Percentiles rank a stretch among this genome's conserved stretches.
phyloP scores from a whole-genome alignment of 92 coral and sea anemone species.

The Bergia sp. region DNA sequence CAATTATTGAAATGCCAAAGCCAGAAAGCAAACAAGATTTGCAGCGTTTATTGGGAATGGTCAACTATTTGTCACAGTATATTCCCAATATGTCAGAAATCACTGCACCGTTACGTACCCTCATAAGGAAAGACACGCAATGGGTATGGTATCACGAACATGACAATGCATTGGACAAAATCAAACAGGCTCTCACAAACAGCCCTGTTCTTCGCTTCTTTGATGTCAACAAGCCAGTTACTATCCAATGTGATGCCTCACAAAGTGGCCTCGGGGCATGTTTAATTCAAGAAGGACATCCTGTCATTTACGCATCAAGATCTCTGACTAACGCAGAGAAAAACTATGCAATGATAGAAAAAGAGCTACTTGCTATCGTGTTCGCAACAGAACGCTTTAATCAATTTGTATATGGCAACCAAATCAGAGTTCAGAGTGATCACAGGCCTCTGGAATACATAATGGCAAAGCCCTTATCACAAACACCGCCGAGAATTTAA shows the following conservation, averaged over 20 bases:
- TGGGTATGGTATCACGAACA: slow-evolving; percentile 51
- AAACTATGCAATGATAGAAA: slow-evolving; percentile 54
- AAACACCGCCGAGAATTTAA: slow-evolving; percentile 56
- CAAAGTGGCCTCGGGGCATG: slow-evolving; percentile 53
- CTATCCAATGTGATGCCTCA: slow-evolving; percentile 60
- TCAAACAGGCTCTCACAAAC: slow-evolving; percentile 51
- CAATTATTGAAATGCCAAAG: slow-evolving; percentile 29
- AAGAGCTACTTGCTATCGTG: slow-evolving; percentile 55
- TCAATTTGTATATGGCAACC: slow-evolving; percentile 42
- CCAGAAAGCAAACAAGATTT: slow-evolving; percentile 40
- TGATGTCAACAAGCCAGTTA: slow-evolving; percentile 42
- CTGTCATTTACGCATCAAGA: slow-evolving; percentile 55
- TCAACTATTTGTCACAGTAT: slow-evolving; percentile 34
- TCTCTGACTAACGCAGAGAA: slow-evolving; percentile 48
- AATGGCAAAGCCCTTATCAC: slow-evolving; percentile 40
- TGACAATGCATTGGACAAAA: slow-evolving; percentile 45
- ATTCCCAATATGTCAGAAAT: slow-evolving; percentile 45
- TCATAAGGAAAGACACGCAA: slow-evolving; percentile 40
- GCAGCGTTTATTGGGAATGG: slow-evolving; percentile 41
- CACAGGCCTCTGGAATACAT: slow-evolving; percentile 58
- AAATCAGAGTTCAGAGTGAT: slow-evolving; percentile 45
- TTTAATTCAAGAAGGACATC: slow-evolving; percentile 58
- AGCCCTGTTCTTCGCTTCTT: slow-evolving; percentile 50
- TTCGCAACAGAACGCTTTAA: slow-evolving; percentile 54
- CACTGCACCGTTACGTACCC: slow-evolving; percentile 37